phyloP scores from a whole-genome alignment of 2,888 invertebrate genomes.

The Agriotes lineatus region DNA sequence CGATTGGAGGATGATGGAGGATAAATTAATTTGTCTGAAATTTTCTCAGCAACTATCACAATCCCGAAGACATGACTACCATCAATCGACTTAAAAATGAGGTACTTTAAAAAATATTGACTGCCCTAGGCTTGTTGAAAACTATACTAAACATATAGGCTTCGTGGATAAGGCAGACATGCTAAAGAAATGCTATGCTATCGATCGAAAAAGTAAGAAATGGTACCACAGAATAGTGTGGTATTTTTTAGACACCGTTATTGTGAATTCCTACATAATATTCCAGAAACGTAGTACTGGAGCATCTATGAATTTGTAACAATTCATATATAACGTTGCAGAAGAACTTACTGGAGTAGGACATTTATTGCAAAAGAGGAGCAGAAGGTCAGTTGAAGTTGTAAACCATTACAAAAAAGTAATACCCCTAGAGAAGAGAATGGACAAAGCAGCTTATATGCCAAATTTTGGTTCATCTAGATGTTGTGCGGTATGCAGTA shows the following conservation, averaged over 20 bases:
- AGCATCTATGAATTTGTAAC: no score
- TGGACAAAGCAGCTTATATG: conserved; percentile 41
- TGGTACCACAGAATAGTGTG: conserved; percentile 1
- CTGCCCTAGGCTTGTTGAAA: background rate
- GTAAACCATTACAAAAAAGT: conserved; percentile 36
- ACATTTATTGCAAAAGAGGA: background rate
- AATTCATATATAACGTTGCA: no score
- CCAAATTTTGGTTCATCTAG: conserved; percentile 34
- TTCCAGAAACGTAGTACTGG: no score
- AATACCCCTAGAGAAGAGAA: conserved; percentile 34
- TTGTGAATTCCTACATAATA: background rate
- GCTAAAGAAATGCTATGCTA: background rate
- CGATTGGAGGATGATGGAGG: conserved; percentile 6
- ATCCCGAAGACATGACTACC: background rate
- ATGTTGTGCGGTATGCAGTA: background rate
- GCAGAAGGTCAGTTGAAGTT: background rate
- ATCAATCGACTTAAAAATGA: background rate
- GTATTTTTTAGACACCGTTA: background rate
- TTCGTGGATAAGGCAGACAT: conserved; percentile 3
- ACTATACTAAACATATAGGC: conserved; percentile 8
- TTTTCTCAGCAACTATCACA: background rate
- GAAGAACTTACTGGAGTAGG: background rate
- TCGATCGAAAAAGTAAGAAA: background rate
- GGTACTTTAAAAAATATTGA: background rate
- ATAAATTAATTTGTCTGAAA: background rate